Evolutionary conservation across 2,888 invertebrate species (phyloP).

Genomic region (Drosophila falleni): DNA sequence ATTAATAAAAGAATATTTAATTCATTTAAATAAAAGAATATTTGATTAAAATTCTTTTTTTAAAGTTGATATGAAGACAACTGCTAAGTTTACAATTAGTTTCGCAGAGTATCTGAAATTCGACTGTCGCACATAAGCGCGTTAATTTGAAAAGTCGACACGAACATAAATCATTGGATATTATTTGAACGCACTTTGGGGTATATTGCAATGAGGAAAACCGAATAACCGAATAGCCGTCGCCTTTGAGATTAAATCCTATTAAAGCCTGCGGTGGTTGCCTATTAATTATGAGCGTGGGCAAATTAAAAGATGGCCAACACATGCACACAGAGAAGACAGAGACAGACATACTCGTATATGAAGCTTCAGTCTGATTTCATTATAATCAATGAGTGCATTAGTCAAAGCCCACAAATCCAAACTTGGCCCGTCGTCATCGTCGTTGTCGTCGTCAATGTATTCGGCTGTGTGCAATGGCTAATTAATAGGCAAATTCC

Average conservation of each 20-base stretch:
- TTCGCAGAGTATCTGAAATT: neutral
- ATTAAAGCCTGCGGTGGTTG: slow-evolving; percentile 56
- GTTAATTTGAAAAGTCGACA: slow-evolving; percentile 22
- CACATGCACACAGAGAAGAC: neutral
- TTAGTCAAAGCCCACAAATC: slow-evolving; percentile 67
- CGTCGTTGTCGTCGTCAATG: slow-evolving; percentile 23
- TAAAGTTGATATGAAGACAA: too few relatives aligned
- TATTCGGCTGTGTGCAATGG: slow-evolving; percentile 54
- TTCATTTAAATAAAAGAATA: too few relatives aligned
- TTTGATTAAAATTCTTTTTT: too few relatives aligned
- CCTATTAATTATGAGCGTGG: slow-evolving; percentile 70
- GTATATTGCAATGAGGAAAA: slow-evolving; percentile 15
- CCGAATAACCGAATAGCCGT: slow-evolving; percentile 18
- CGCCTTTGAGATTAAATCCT: slow-evolving; percentile 43
- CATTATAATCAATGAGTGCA: slow-evolving; percentile 79
- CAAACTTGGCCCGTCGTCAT: slow-evolving; percentile 47
- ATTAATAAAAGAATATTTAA: too few relatives aligned
- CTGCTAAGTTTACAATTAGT: too few relatives aligned
- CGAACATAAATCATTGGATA: slow-evolving; percentile 59
- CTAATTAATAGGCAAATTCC: slow-evolving; percentile 82
- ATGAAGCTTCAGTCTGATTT: slow-evolving; percentile 62
- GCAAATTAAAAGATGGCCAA: slow-evolving; percentile 67
- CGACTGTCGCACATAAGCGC: neutral
- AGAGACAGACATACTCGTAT: slow-evolving; percentile 1
- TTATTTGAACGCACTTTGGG: slow-evolving; percentile 22